Percentiles rank a stretch among this genome's conserved stretches.
Conservation (phyloP, 2,888 invertebrate genomes). For the Clusia tigrina region DNA sequence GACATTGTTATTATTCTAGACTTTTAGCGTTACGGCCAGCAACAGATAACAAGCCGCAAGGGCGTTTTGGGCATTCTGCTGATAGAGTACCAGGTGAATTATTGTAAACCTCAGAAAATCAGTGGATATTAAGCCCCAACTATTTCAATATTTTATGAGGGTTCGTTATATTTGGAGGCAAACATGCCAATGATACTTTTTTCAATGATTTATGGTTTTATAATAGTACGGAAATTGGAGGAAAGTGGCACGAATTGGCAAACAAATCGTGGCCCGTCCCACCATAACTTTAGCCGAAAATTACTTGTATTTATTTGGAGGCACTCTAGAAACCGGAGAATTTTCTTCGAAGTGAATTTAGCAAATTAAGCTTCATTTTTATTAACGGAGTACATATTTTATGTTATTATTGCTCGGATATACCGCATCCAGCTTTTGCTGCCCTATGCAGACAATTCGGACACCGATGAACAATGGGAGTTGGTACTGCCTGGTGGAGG, state of each 20-base stretch:
- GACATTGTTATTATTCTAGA: too few species aligned
- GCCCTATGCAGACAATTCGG: conserved; percentile 57
- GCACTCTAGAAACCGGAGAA: conserved; percentile 82
- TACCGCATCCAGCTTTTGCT: conserved; percentile 70
- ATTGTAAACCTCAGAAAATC: neutral
- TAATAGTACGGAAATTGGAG: conserved; percentile 69
- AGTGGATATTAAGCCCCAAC: neutral
- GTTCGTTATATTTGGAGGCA: conserved; percentile 88
- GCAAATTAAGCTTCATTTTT: neutral
- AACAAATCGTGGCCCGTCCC: conserved; percentile 75
- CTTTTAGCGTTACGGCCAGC: too few species aligned
- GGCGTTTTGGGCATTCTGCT: conserved; percentile 88
- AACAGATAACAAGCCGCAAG: conserved; percentile 72
- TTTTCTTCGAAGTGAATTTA: conserved; percentile 77
- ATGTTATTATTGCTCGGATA: conserved; percentile 68
- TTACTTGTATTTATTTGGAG: conserved; percentile 75
- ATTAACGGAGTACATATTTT: neutral
- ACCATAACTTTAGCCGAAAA: conserved; percentile 73
- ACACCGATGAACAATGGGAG: conserved; percentile 78
- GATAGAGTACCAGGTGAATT: conserved; percentile 67
- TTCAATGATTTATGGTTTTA: conserved; percentile 90
- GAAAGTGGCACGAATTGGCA: conserved; percentile 80
- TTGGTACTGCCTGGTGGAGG: conserved; percentile 83
- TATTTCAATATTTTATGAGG: conserved; percentile 66
- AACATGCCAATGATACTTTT: conserved; percentile 79